A percentile compares a stretch with the other conserved stretches of the same genome.
Evolutionary conservation across 92 coral and sea anemone genomes (phyloP).

Genomic region (Siderastrea radians): DNA sequence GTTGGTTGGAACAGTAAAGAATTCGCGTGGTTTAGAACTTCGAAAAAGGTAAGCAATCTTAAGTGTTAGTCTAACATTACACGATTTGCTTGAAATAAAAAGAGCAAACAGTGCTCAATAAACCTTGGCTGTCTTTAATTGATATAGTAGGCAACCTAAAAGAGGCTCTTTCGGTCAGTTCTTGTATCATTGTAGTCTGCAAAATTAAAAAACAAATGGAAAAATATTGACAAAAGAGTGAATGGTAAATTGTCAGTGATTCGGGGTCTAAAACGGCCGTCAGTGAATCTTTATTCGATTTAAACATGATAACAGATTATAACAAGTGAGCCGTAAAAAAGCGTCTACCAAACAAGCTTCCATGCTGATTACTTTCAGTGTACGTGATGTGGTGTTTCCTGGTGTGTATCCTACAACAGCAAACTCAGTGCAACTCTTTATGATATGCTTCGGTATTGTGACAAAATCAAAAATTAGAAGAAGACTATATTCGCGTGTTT

Average conservation of each 20-base stretch:
- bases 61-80: no score
- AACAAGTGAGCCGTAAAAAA: conserved; percentile 27
- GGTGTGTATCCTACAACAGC: not conserved
- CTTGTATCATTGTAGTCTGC: not conserved
- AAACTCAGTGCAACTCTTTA: no score
- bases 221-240: not conserved
- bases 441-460: no score
- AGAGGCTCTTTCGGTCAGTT: not conserved
- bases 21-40: no score
- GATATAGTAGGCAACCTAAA: not conserved
- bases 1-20: not conserved
- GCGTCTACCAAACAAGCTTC: not conserved
- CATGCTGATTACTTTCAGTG: not conserved
- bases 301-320: not conserved
- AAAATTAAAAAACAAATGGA: not conserved
- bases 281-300: not conserved
- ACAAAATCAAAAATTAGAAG: not conserved
- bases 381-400: not conserved
- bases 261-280: not conserved
- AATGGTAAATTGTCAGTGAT: not conserved
- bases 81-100: no score
- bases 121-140: no score
- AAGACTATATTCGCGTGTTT: not conserved
- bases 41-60: no score
- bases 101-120: no score